These are phyloP conservation scores for Hololepta plana DNA, from an alignment of 2,888 invertebrate species.

Conservation along the genomic window DNA sequence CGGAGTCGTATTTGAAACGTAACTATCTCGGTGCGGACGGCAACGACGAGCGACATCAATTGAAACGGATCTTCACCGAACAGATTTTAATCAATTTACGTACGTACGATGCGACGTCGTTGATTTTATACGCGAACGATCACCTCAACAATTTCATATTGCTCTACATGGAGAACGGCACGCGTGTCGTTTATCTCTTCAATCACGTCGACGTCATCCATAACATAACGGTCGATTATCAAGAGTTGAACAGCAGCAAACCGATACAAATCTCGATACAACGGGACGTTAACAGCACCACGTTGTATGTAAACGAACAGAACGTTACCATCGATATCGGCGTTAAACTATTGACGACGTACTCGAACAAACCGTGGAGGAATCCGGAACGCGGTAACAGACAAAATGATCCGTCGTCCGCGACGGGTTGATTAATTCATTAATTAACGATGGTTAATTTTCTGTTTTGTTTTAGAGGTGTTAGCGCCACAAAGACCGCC, in stretches of 20 bases:
- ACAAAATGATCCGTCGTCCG: background rate
- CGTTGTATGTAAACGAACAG: conserved; percentile 64
- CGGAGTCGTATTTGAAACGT: conserved; percentile 60
- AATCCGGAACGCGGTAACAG: conserved; percentile 58
- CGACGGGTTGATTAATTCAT: background rate
- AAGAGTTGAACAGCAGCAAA: conserved; percentile 59
- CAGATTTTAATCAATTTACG: conserved; percentile 76
- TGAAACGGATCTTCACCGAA: conserved; percentile 59
- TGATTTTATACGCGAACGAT: conserved; percentile 82
- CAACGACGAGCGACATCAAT: conserved; percentile 36
- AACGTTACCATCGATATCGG: conserved; percentile 52
- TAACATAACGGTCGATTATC: conserved; percentile 58
- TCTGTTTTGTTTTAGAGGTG: conserved; percentile 39
- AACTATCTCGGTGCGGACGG: conserved; percentile 42
- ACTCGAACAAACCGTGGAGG: conserved; percentile 73
- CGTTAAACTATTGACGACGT: conserved; percentile 50
- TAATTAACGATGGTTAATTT: background rate
- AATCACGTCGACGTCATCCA: conserved; percentile 66
- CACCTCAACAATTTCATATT: conserved; percentile 87
- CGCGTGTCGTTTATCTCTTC: conserved; percentile 66
- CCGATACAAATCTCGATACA: conserved; percentile 80
- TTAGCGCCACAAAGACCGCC: conserved; percentile 77
- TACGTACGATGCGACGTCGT: conserved; percentile 64
- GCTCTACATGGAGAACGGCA: conserved; percentile 62
- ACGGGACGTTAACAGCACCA: conserved; percentile 50